Percentiles rank a stretch among this genome's conserved stretches.
phyloP scores from a whole-genome alignment of 2,113 vertebrate genomes.

The Hippocampus comes region DNA sequence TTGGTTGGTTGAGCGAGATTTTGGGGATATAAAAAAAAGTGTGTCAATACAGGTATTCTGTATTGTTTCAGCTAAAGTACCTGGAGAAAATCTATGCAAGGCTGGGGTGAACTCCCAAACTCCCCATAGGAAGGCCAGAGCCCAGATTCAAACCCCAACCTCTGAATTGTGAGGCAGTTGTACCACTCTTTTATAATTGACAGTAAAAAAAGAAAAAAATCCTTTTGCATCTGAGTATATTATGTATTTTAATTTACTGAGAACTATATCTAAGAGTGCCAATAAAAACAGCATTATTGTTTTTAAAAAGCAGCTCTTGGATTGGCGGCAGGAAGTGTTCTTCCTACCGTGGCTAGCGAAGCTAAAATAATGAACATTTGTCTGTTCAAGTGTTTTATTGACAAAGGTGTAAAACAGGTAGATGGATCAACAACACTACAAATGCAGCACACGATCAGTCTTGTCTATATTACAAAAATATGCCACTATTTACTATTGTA shows the following conservation, averaged over 20 bases:
- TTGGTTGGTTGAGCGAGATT: no score
- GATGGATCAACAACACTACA: constrained; percentile 37
- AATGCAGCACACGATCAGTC: constrained; percentile 39
- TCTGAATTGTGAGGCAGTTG: neutral
- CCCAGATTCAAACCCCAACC: neutral
- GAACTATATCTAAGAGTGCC: no score
- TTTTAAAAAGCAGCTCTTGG: neutral
- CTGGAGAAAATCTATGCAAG: neutral
- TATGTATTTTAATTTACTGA: no score
- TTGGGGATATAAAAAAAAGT: no score
- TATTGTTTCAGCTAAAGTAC: neutral
- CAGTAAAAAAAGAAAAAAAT: neutral
- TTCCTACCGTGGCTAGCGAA: neutral
- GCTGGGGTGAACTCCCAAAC: neutral
- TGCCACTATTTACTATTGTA: constrained; percentile 69
- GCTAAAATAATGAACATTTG: neutral
- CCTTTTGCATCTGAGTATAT: no score
- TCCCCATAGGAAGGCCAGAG: neutral
- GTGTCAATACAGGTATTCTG: neutral
- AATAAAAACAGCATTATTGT: neutral
- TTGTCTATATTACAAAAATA: constrained; percentile 75
- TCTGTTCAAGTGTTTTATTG: constrained; percentile 66
- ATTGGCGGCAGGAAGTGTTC: neutral
- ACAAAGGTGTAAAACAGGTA: constrained; percentile 48
- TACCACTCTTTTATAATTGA: neutral